Conservation (phyloP, 2,888 invertebrate species). For the Meandrusa payeni region DNA sequence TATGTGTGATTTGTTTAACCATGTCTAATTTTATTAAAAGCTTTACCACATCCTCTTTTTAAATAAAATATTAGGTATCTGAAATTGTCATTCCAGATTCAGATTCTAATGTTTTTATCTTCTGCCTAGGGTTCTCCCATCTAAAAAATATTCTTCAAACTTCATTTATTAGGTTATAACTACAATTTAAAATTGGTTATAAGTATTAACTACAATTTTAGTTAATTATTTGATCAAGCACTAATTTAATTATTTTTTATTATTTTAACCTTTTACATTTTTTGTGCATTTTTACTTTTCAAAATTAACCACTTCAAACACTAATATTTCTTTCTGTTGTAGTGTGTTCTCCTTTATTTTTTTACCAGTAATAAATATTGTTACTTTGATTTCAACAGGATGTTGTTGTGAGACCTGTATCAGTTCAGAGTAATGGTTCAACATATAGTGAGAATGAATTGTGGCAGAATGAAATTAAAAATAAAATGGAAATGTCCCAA, state of each 20-base stretch:
- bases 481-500: constrained; percentile 83
- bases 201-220: no score
- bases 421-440: constrained; percentile 72
- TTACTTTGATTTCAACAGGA: constrained; percentile 44
- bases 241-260: no score
- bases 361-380: neutral
- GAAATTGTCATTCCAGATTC: no score
- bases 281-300: no score
- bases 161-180: no score
- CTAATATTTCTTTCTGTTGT: neutral
- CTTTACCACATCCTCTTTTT: neutral
- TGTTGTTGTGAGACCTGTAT: constrained; percentile 69
- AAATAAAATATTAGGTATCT: no score
- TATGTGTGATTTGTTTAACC: constrained; percentile 16
- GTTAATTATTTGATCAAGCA: no score
- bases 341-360: neutral
- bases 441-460: constrained; percentile 76
- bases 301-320: neutral
- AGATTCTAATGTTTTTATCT: no score
- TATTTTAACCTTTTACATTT: no score
- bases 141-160: no score
- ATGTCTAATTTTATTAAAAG: constrained; percentile 3
- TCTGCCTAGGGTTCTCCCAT: no score
- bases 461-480: constrained; percentile 80
- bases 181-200: no score